These are phyloP conservation scores for Chironomus striatipennis DNA, from an alignment of 1,140 invertebrate genomes.

Conservation along the genomic window DNA sequence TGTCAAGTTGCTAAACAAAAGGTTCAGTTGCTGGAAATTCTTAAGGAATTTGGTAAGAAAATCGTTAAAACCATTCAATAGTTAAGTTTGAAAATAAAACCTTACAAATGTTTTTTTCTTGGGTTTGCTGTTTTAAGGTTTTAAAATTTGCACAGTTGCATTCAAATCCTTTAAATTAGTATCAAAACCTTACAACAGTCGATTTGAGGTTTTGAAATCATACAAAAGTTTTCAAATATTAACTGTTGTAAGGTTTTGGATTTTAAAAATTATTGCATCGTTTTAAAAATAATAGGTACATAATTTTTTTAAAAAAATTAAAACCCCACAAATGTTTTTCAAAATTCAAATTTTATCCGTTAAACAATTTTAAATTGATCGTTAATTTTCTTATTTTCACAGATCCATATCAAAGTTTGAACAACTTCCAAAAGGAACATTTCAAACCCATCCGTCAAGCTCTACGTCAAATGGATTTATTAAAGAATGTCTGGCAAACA, in stretches of 20 bases:
- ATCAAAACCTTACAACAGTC: no score
- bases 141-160: no score
- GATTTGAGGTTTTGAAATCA: no score
- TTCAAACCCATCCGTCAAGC: conserved; percentile 72
- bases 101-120: conserved; percentile 23
- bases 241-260: no score
- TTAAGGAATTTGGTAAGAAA: conserved; percentile 56
- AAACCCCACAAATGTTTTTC: conserved; percentile 24
- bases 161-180: no score
- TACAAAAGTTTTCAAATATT: no score
- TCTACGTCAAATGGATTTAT: conserved; percentile 68
- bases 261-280: no score
- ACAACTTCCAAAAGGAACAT: conserved; percentile 49
- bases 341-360: no score
- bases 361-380: neutral
- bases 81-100: neutral
- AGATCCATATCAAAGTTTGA: conserved; percentile 51
- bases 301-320: no score
- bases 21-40: conserved; percentile 60
- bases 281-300: no score
- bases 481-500: conserved; percentile 77
- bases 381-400: conserved; percentile 30
- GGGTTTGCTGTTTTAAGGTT: no score
- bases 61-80: neutral
- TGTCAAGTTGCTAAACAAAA: conserved; percentile 64